phyloP scores from a whole-genome alignment of 2,113 vertebrate genomes.

The Pedionomus torquatus region DNA sequence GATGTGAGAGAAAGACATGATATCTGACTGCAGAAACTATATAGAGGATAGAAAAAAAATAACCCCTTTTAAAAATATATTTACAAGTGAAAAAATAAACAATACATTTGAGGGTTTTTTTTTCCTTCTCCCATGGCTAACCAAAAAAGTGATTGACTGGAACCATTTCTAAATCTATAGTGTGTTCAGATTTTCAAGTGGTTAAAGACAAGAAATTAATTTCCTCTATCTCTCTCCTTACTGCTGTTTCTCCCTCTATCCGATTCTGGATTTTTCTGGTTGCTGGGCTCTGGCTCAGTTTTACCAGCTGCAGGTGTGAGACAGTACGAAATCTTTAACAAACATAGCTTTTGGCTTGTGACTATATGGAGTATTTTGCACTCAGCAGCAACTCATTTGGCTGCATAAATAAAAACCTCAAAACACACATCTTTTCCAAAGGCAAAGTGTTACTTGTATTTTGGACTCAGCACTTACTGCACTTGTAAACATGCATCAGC shows the following conservation, averaged over 20 bases:
- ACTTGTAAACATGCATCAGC: neutral
- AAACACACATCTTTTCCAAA: neutral
- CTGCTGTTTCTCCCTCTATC: neutral
- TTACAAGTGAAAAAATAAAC: neutral
- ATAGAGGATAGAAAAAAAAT: neutral
- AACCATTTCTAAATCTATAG: neutral
- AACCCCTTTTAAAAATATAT: neutral
- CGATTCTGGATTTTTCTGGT: neutral
- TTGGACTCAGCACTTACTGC: neutral
- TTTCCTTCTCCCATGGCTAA: neutral
- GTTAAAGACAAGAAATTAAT: neutral
- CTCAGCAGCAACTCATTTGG: neutral
- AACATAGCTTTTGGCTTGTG: neutral
- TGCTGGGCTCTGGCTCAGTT: neutral
- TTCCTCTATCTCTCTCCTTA: neutral
- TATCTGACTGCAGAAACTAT: neutral
- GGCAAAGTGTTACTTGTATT: neutral
- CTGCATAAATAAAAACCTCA: conserved; percentile 11
- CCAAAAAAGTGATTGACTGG: neutral
- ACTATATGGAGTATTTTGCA: neutral
- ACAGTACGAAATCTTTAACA: fast-evolving
- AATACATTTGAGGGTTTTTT: fast-evolving
- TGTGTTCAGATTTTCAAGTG: neutral
- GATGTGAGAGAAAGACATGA: neutral
- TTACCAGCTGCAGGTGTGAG: neutral